Evolutionary conservation across 2,113 vertebrate species (phyloP), one percentile per base, ranked within the genome.

Genomic region (Chloebia gouldiae): DNA sequence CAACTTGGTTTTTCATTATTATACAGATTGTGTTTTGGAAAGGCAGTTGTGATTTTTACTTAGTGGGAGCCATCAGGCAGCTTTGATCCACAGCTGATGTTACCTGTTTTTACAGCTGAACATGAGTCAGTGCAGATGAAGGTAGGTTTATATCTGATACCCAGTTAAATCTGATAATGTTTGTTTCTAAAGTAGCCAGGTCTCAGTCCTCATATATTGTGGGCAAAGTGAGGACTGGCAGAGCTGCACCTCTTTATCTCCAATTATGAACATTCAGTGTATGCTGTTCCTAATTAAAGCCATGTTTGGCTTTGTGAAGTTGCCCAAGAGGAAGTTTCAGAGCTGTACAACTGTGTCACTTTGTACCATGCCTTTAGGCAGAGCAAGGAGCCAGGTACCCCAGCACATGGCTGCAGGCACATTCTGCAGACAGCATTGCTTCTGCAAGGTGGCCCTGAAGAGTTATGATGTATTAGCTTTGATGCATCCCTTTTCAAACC

Each of bases 401-500:
- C 66, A 37, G 73, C 25, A 3, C 14, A 8, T 4, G 50, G 35
- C 72, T 70, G 69, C 40, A 35, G 45, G 60, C 23, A 11, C 28
- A 0, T 44, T 65, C 68, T 77, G 33, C 7, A 6, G 21, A 7
- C 47, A 59, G n/a, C 27, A 7, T 13, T 42, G 12, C 49, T 78
- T 57, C 30, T 60, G 1, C 20, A 21, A 7, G 47, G 18, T 31
- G 45, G 27, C 65, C 20, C 42, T 31, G 19, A 35, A 37, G 35
- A 6, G 33, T 44, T 19, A 1, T 0, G 2, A 7, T 39, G 5
- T 8, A 0, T 57, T 54, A 17, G 30, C 33, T 86, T 57, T 75
- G 50, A 13, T 33, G 23, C 56, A 59, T n/a, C 53, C 37, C 18
- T 65, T 79, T 66, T 24, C 47, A 84, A 60, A 35, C 20, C 40